These are phyloP conservation scores for Barnardius zonarius DNA, from an alignment of 2,113 vertebrate species.

Conservation along the genomic window DNA sequence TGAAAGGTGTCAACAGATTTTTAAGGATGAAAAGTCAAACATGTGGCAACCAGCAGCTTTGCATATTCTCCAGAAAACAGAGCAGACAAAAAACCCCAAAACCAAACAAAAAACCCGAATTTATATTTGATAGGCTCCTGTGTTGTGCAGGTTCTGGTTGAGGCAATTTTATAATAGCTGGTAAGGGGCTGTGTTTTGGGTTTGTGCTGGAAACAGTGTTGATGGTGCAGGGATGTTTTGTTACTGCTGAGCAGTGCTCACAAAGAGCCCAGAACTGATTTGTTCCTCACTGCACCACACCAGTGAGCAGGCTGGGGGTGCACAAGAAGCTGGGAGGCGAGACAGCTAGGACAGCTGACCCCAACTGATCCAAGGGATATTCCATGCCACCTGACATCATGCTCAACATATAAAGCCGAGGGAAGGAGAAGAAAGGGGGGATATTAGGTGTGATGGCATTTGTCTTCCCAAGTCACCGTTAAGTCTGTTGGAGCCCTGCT, in stretches of 20 bases:
- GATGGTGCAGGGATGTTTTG: neutral
- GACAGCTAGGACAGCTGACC: neutral
- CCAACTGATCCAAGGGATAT: neutral
- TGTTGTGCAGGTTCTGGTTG: neutral
- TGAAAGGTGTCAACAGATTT: neutral
- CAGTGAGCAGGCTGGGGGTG: neutral
- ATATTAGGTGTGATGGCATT: fast-evolving
- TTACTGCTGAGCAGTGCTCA: neutral
- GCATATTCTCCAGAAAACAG: neutral
- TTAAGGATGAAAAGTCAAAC: neutral
- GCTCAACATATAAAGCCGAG: neutral
- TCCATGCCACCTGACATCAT: too few relatives aligned
- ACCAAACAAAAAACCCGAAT: neutral
- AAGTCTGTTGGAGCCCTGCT: neutral
- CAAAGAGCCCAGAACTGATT: neutral
- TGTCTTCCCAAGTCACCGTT: neutral
- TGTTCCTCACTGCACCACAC: neutral
- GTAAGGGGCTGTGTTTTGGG: neutral
- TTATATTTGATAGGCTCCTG: neutral
- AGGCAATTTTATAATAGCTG: neutral
- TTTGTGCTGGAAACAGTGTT: neutral
- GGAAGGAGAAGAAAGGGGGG: neutral
- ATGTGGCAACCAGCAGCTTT: neutral
- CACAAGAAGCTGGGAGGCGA: neutral
- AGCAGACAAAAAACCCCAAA: neutral